These are phyloP conservation scores for Prosapia bicincta DNA, from an alignment of 2,888 invertebrate species.

Conservation along the genomic window DNA sequence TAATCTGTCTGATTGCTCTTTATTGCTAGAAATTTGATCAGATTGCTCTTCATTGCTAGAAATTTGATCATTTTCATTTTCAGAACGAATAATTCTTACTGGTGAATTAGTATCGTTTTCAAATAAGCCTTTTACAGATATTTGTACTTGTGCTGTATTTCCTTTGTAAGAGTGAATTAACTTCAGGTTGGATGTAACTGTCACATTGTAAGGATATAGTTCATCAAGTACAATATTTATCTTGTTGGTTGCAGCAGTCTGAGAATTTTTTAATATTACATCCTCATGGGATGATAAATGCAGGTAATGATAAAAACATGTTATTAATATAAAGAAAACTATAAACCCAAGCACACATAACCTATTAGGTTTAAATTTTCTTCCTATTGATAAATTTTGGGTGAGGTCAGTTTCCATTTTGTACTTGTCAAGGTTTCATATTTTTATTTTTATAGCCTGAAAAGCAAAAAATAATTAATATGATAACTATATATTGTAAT, in stretches of 20 bases:
- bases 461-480: no score
- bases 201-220: conserved; percentile 6
- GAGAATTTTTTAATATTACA: no score
- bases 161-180: not conserved
- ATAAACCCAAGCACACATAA: not conserved
- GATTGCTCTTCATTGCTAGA: no score
- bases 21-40: not conserved
- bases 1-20: not conserved
- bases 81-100: not conserved
- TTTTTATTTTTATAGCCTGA: no score
- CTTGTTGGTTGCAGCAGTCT: no score
- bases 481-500: no score
- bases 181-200: conserved; percentile 6
- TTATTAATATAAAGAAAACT: not conserved
- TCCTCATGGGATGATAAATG: not conserved
- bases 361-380: not conserved
- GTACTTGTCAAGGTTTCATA: no score
- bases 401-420: not conserved
- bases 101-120: conserved; percentile 3
- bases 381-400: not conserved
- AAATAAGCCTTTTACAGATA: conserved; percentile 6
- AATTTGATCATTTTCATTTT: not conserved
- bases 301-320: not conserved
- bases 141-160: conserved; percentile 4
- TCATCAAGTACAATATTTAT: conserved; percentile 2